phyloP scores from a whole-genome alignment of 2,113 vertebrate species.

The Eptesicus fuscus region DNA sequence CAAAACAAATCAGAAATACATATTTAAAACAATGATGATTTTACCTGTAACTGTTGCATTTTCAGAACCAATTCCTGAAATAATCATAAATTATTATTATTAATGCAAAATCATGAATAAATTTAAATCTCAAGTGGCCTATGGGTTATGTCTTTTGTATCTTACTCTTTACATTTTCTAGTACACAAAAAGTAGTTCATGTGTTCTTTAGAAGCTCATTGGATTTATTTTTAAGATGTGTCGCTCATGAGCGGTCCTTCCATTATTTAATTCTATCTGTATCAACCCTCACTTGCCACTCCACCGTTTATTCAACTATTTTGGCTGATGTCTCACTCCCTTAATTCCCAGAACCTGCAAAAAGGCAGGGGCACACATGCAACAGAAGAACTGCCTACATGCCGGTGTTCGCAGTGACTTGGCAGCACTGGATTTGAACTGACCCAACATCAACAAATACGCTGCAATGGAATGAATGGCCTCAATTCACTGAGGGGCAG shows the following conservation, averaged over 20 bases:
- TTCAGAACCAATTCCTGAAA: conserved; percentile 47
- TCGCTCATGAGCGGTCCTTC: not conserved
- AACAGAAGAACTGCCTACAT: not conserved
- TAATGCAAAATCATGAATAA: not conserved
- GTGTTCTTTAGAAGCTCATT: not conserved
- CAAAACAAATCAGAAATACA: not conserved
- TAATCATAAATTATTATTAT: conserved; percentile 34
- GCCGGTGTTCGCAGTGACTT: not conserved
- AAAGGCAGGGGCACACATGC: too few species aligned
- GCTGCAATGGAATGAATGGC: not conserved
- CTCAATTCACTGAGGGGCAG: not conserved
- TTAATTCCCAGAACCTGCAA: not conserved
- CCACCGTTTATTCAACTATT: not conserved
- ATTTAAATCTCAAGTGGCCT: not conserved
- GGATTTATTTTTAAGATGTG: not conserved
- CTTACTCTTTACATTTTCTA: not conserved
- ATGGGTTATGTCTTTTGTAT: not conserved
- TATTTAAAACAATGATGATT: not conserved
- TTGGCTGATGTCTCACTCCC: not conserved
- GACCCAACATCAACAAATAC: not conserved
- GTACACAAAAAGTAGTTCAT: not conserved
- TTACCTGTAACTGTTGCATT: conserved; percentile 66
- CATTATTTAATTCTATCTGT: not conserved
- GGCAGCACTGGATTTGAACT: not conserved
- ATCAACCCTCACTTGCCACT: not conserved